phyloP scores from a whole-genome alignment of 2,888 invertebrate genomes.

The Aleiodes alternator region DNA sequence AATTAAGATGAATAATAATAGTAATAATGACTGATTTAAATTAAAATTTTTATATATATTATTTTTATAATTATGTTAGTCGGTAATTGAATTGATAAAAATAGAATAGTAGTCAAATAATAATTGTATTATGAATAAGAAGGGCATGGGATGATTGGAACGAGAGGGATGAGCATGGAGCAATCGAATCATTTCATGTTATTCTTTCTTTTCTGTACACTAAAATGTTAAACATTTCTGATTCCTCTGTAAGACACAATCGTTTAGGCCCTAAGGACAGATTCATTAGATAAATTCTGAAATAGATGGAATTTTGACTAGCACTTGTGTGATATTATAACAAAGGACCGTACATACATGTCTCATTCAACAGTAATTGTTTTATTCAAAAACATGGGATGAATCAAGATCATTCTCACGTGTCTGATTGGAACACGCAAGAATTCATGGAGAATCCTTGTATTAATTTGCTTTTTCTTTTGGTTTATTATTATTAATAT shows the following conservation, averaged over 20 bases:
- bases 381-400: background rate
- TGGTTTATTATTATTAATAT: conserved; percentile 9
- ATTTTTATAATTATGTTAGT: conserved; percentile 56
- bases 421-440: background rate
- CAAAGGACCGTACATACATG: conserved; percentile 21
- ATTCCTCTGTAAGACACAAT: conserved; percentile 30
- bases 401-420: background rate
- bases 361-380: background rate
- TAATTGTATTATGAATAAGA: conserved; percentile 22
- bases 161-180: conserved; percentile 31
- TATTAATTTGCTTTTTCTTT: conserved; percentile 21
- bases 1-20: conserved; percentile 53
- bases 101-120: conserved; percentile 42
- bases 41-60: conserved; percentile 62
- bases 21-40: conserved; percentile 67
- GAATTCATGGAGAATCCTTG: too few relatives aligned
- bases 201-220: background rate
- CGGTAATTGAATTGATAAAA: conserved; percentile 60
- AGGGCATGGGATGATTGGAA: conserved; percentile 38
- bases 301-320: conserved; percentile 73
- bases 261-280: conserved; percentile 43
- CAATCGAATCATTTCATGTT: conserved; percentile 25
- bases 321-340: conserved; percentile 60
- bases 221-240: conserved; percentile 9
- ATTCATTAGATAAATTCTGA: conserved; percentile 47